phyloP scores from a whole-genome alignment of 2,797 vertebrate genomes.

The Premnoplex brunnescens region DNA sequence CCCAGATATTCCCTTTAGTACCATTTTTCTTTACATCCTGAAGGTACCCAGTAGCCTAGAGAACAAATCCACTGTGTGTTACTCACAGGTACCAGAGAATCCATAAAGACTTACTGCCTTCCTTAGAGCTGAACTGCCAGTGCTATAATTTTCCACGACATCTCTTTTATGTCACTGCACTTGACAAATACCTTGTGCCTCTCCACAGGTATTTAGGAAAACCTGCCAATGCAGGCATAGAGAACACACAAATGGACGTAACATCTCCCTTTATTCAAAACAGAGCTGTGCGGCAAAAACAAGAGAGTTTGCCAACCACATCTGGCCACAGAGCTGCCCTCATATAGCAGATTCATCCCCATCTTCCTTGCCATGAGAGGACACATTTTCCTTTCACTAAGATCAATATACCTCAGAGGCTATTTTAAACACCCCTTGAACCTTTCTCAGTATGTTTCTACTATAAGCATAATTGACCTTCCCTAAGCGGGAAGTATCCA shows the following conservation, averaged over 20 bases:
- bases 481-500: not conserved
- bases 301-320: not conserved
- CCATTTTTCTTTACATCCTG: not conserved
- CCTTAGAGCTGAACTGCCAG: slow-evolving; percentile 18
- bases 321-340: not conserved
- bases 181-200: slow-evolving; percentile 42
- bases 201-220: slow-evolving; percentile 51
- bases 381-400: not conserved
- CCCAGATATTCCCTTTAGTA: not conserved
- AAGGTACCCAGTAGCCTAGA: not conserved
- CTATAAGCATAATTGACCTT: not conserved
- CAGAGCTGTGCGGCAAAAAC: not conserved
- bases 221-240: not conserved
- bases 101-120: slow-evolving; percentile 37
- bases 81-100: slow-evolving; percentile 15
- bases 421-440: not conserved
- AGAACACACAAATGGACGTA: not conserved
- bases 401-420: not conserved
- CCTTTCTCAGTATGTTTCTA: not conserved
- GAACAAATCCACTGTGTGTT: slow-evolving; percentile 6
- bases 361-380: not conserved
- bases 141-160: slow-evolving; percentile 19
- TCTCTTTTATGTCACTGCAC: slow-evolving; percentile 40
- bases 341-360: not conserved
- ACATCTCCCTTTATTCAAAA: slow-evolving; percentile 3